phyloP scores from a whole-genome alignment of 2,888 invertebrate species.

The Sarcophaga caerulescens region DNA sequence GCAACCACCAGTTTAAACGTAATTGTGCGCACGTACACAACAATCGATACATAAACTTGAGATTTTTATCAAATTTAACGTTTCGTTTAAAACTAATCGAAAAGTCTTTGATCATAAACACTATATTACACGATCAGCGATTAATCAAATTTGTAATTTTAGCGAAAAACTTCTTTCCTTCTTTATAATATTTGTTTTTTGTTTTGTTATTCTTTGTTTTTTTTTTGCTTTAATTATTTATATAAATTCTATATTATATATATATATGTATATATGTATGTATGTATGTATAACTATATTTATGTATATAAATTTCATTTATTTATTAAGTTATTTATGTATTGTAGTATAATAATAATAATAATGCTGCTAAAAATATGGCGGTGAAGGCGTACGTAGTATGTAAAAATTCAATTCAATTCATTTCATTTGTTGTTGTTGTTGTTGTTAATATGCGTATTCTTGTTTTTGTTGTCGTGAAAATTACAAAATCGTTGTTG shows the following conservation, averaged over 20 bases:
- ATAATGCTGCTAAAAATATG: conserved; percentile 13
- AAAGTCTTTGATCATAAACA: conserved; percentile 57
- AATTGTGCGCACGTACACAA: conserved; percentile 73
- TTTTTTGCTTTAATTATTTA: background rate
- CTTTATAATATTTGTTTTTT: background rate
- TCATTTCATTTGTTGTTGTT: background rate
- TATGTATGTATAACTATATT: conserved; percentile 3
- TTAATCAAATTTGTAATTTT: conserved; percentile 1
- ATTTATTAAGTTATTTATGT: background rate
- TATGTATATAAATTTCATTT: conserved; percentile 9
- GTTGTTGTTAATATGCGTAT: background rate
- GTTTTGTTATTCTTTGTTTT: background rate
- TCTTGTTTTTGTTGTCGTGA: background rate
- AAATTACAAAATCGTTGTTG: conserved; percentile 9
- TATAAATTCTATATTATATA: background rate
- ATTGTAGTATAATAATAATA: too few species aligned
- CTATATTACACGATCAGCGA: background rate
- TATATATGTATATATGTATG: background rate
- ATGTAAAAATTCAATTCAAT: conserved; percentile 45
- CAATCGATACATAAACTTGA: conserved; percentile 75
- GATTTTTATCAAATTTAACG: conserved; percentile 58
- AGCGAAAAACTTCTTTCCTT: background rate
- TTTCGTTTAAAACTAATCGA: conserved; percentile 51
- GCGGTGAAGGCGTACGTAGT: conserved; percentile 24
- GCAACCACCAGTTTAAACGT: conserved; percentile 73